Percentiles rank a stretch among this genome's conserved stretches.
Conservation (phyloP, 2,797 vertebrate species). For the Argyrosomus regius region DNA sequence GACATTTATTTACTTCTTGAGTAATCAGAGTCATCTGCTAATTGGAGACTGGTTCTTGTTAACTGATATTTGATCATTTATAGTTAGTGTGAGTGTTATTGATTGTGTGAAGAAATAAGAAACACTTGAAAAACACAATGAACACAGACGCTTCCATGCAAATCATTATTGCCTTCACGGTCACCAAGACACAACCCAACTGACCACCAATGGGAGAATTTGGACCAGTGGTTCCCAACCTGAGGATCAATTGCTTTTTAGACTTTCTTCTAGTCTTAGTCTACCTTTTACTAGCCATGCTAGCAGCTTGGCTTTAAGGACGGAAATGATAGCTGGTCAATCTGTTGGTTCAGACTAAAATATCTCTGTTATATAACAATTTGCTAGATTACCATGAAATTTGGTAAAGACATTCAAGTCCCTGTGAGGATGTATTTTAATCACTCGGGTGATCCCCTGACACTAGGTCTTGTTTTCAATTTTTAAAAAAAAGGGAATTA, state of each 20-base stretch:
- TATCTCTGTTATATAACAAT: too few species aligned
- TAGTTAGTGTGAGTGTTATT: too few species aligned
- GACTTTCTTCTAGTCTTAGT: too few species aligned
- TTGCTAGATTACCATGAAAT: too few species aligned
- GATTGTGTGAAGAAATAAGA: neutral
- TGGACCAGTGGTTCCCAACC: neutral
- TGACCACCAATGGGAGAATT: neutral
- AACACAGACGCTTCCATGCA: neutral
- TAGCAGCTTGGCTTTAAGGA: neutral
- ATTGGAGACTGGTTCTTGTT: neutral
- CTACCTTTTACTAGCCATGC: neutral
- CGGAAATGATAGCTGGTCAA: neutral
- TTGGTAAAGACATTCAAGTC: too few species aligned
- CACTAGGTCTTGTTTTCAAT: too few species aligned
- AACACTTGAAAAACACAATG: neutral
- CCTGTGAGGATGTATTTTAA: too few species aligned
- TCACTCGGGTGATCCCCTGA: too few species aligned
- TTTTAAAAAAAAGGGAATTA: too few species aligned
- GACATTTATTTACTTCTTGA: constrained; percentile 13
- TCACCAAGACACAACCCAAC: neutral
- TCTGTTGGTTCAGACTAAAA: neutral
- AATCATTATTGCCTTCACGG: neutral
- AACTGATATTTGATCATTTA: neutral
- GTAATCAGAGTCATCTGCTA: neutral
- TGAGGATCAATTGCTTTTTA: neutral